Percentiles rank a stretch among this genome's conserved stretches.
phyloP scores from a whole-genome alignment of 2,797 vertebrate genomes.

The Chromobotia macracanthus region DNA sequence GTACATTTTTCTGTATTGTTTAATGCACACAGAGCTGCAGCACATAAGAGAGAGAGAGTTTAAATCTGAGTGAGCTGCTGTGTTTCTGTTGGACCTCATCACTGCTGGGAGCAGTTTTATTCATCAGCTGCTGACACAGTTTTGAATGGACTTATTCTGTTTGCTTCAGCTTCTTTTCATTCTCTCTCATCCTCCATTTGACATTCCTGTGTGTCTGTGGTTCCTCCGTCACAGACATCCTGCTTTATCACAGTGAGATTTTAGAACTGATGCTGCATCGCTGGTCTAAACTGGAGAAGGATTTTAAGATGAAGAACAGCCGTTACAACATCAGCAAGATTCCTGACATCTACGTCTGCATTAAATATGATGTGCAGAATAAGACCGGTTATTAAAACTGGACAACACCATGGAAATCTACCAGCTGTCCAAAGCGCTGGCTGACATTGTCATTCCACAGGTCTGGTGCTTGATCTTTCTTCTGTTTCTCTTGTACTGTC shows the following conservation, averaged over 20 bases:
- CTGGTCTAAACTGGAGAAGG: slow-evolving; percentile 90
- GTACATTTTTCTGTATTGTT: too few species aligned
- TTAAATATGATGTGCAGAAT: slow-evolving; percentile 90
- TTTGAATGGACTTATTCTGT: too few species aligned
- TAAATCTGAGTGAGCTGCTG: too few species aligned
- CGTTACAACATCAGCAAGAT: slow-evolving; percentile 92
- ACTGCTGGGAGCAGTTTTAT: too few species aligned
- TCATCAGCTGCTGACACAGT: too few species aligned
- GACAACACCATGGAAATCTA: slow-evolving; percentile 89
- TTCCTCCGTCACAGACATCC: slow-evolving; percentile 77
- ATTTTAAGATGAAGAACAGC: slow-evolving; percentile 90
- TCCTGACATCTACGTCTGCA: slow-evolving; percentile 91
- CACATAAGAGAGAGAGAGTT: too few species aligned
- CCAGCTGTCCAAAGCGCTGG: slow-evolving; percentile 86
- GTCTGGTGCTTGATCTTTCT: slow-evolving; percentile 60
- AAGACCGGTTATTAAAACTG: slow-evolving; percentile 85
- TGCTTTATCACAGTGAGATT: slow-evolving; percentile 89
- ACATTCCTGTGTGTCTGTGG: neutral
- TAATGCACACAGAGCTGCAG: too few species aligned
- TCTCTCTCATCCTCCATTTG: too few species aligned
- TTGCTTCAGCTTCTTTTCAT: too few species aligned
- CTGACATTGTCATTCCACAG: slow-evolving; percentile 91
- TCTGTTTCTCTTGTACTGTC: neutral
- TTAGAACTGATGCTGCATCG: slow-evolving; percentile 88
- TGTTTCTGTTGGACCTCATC: too few species aligned